These are phyloP conservation scores for Paedocypris sp. DNA, from an alignment of 2,113 vertebrate species.

Conservation along the genomic window DNA sequence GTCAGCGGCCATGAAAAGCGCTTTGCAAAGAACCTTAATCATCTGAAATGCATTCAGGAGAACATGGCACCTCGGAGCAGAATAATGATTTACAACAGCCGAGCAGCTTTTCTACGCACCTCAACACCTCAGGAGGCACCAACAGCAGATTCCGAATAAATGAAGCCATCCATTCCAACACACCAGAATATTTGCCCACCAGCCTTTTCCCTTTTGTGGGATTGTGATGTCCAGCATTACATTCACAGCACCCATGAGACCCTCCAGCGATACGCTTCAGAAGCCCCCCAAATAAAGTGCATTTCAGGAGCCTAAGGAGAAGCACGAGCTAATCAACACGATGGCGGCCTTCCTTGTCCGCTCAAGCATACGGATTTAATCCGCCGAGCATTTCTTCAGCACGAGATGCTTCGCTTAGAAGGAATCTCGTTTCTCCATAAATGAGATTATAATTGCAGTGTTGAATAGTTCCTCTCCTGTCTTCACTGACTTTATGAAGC, in stretches of 20 bases:
- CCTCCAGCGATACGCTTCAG: slow-evolving; percentile 32
- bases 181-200: no score
- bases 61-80: background rate
- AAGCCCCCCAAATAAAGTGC: slow-evolving; percentile 20
- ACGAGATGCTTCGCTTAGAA: background rate
- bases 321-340: slow-evolving; percentile 16
- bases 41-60: slow-evolving; percentile 18
- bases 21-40: slow-evolving; percentile 13
- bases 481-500: no score
- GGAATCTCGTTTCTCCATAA: background rate
- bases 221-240: slow-evolving; percentile 35
- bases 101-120: slow-evolving; percentile 10
- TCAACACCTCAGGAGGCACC: background rate
- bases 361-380: background rate
- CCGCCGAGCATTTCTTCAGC: background rate
- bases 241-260: slow-evolving; percentile 7
- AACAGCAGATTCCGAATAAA: slow-evolving; percentile 17
- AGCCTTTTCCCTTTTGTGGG: no score
- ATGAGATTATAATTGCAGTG: background rate
- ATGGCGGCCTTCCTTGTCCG: slow-evolving; percentile 7
- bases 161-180: slow-evolving; percentile 19
- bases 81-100: background rate
- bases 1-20: no score
- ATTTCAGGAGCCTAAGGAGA: slow-evolving; percentile 6
- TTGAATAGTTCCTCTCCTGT: background rate